Evolutionary conservation across 2,888 invertebrate genomes (phyloP).

Genomic region (Cephus runcator): DNA sequence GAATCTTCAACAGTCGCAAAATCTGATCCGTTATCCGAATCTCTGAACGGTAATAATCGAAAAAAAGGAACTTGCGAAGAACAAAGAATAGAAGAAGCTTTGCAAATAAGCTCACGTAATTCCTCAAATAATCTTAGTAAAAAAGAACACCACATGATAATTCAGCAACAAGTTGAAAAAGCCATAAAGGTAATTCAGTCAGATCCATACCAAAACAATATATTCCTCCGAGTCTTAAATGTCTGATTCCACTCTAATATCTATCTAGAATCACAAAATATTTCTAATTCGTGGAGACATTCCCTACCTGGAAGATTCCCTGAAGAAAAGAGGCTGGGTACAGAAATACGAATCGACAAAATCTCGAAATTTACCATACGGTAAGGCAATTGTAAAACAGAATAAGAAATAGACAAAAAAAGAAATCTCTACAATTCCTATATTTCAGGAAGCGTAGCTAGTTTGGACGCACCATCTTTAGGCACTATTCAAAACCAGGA

Average conservation of each 20-base stretch:
- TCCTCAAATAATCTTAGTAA: neutral
- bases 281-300: conserved; percentile 20
- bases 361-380: conserved; percentile 15
- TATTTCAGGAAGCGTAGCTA: conserved; percentile 17
- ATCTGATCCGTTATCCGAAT: neutral
- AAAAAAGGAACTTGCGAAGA: neutral
- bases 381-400: neutral
- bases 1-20: neutral
- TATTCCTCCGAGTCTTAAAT: neutral
- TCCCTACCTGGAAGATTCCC: conserved; percentile 15
- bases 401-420: neutral
- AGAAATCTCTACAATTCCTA: neutral
- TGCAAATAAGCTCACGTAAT: neutral
- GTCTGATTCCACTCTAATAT: neutral
- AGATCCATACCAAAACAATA: neutral
- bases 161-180: conserved; percentile 22
- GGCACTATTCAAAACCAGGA: conserved; percentile 11
- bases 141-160: conserved; percentile 10
- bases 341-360: conserved; percentile 20
- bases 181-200: conserved; percentile 19
- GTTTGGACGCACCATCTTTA: conserved; percentile 21
- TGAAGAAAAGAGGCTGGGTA: conserved; percentile 17
- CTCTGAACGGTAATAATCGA: neutral
- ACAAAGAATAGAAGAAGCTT: neutral
- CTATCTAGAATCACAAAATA: conserved; percentile 12